phyloP scores from a whole-genome alignment of 2,888 invertebrate species.

The Cheilosia pagana region DNA sequence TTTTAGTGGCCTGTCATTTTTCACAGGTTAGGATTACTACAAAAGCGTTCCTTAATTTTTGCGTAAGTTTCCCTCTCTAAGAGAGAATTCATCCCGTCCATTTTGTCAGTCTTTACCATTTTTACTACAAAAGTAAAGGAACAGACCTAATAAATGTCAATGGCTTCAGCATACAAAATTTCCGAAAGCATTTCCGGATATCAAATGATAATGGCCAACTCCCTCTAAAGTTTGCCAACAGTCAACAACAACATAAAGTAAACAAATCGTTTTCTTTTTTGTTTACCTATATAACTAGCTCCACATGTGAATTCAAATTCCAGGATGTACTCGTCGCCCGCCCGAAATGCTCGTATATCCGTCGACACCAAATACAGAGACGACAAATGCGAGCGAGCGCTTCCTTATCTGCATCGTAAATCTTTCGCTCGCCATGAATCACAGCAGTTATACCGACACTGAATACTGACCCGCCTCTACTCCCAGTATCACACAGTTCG shows the following conservation, averaged over 20 bases:
- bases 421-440: conserved; percentile 59
- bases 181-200: too few species aligned
- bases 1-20: too few species aligned
- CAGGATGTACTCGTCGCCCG: conserved; percentile 44
- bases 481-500: conserved; percentile 12
- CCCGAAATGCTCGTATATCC: not conserved
- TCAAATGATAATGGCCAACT: not conserved
- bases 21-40: too few species aligned
- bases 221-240: conserved; percentile 6
- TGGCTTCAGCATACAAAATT: too few species aligned
- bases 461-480: conserved; percentile 57
- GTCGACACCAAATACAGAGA: conserved; percentile 42
- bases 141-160: too few species aligned
- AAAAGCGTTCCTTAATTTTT: too few species aligned
- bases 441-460: conserved; percentile 31
- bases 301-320: conserved; percentile 3
- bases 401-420: conserved; percentile 67
- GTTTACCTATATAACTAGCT: conserved; percentile 19
- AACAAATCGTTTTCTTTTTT: conserved; percentile 54
- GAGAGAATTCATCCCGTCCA: too few species aligned
- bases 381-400: conserved; percentile 40
- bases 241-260: conserved; percentile 36
- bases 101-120: too few species aligned
- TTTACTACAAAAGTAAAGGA: too few species aligned
- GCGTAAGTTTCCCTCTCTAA: too few species aligned